Evolutionary conservation across 2,888 invertebrate species (phyloP), one percentile per base, ranked within the genome.

Genomic region (Hirtodrosophila alboralis): DNA sequence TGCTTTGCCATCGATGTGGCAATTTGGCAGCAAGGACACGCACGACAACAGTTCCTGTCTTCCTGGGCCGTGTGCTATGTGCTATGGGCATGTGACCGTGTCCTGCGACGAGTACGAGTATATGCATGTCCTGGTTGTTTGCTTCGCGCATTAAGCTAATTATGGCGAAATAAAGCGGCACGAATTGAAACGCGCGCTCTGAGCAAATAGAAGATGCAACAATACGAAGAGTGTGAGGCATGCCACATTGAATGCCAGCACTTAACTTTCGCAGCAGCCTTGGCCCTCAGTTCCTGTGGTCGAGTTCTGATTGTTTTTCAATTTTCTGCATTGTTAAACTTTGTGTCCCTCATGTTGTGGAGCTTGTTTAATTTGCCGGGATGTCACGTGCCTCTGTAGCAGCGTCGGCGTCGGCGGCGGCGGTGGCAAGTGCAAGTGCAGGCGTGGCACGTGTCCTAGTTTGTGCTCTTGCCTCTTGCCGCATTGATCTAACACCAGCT

Each of bases 261-360:
- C 79, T 79, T 79, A 76, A 76, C 83, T 83, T 75, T 58, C 58
- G 41, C 36, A 49, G 47, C 41, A 53, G 18, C 49, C 47, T 48
- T 53, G 16, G 13, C 10, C 6, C 45, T 49, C 30, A 10, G 43
- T 21, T 6, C 4, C 18, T 80, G 75, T 47, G 77, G 75, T 69
- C 56, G 61, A 37, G 40, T 65, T 77, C 48, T 69, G 81, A 86
- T 87, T 86, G 85, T 86, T 84, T 87, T 86, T 88, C 87, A 88
- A 89, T 89, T 89, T 89, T 89, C 87, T 86, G 89, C 89, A 87
- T 89, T 89, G 89, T 89, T 89, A 89, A 84, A 75, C 81, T 75
- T 73, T 74, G 64, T 45, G 47, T 30, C 47, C 58, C 47, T 48
- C 48, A 45, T 53, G 36, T 59, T 2, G 9, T 34, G 62, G 76